Base-by-base conservation (phyloP, 2,888 invertebrate species). In the Volucella bombylans region DNA sequence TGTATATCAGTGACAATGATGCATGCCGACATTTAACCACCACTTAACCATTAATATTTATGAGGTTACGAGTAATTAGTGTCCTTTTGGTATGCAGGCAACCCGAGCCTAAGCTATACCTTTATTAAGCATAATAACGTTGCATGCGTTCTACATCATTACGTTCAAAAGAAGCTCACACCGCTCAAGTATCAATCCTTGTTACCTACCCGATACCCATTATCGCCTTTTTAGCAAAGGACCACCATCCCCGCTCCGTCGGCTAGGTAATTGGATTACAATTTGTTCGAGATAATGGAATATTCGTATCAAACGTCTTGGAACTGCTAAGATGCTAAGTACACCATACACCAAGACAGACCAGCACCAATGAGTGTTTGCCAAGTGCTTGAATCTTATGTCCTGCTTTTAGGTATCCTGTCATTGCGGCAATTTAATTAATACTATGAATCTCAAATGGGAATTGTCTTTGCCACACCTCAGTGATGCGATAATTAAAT, bases 381-480 rank as follows among this genome's bases (percentile, higher is more conserved):
- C 39, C 65, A 23, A 76, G 74, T 61, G 18, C 76, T 85, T 67
- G 62, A 81, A 47, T 76, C 71, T 79, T 64, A 69, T 81, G 81
- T 77, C 85, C 62, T 81, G 81, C 81, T 72, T 61, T 85, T 76
- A 74, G 80, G 81, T 54, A 43, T 54, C 67, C 77, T 77, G 76
- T 68, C 85, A 85, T 68, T 81, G 83, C 76, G 83, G 83, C 83
- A 76, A 85, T 85, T 81, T 85, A 85, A 85, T 85, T 85, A 85
- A 85, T 85, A 72, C 71, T 85, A 81, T 81, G 85, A 85, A 72
- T 76, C 62, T 47, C 57, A 71, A 54, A 76, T 81, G 74, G 74
- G 55, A 85, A 85, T 77, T 77, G 81, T 85, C 85, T 72, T 57
- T 71, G 38, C 47, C 62, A 65, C 67, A 80, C 71, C 76, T 80